These are phyloP conservation scores for Platygyra sinensis DNA, from an alignment of 64 coral and sea anemone genomes.

Conservation along the genomic window DNA sequence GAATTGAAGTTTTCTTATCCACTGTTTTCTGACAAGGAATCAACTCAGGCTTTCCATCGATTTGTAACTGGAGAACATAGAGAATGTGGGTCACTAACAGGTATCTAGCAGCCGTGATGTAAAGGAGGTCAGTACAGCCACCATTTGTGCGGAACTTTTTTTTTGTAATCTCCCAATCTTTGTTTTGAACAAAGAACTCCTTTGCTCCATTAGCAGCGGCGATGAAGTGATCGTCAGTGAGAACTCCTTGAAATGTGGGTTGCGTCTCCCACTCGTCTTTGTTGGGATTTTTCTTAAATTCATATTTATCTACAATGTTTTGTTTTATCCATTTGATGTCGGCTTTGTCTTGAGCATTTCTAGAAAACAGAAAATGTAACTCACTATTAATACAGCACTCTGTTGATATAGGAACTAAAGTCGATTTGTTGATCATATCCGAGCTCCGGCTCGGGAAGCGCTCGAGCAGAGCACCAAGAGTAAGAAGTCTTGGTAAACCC, in stretches of 20 bases:
- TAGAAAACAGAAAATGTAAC: too few relatives aligned
- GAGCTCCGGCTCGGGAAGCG: too few relatives aligned
- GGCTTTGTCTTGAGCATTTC: too few relatives aligned
- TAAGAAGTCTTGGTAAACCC: too few relatives aligned
- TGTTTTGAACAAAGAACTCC: conserved; percentile 47
- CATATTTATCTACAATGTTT: too few relatives aligned
- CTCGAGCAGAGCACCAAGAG: too few relatives aligned
- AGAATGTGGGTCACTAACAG: neutral
- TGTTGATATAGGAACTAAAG: too few relatives aligned
- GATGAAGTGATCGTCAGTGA: neutral
- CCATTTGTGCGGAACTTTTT: neutral
- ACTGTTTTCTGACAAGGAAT: neutral
- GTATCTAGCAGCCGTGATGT: neutral
- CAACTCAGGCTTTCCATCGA: neutral
- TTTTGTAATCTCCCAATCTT: conserved; percentile 51
- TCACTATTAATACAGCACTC: too few relatives aligned
- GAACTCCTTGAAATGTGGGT: conserved; percentile 2
- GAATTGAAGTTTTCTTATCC: neutral
- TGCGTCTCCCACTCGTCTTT: neutral
- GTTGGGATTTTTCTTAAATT: too few relatives aligned
- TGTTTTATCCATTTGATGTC: too few relatives aligned
- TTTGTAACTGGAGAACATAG: neutral
- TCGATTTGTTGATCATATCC: too few relatives aligned
- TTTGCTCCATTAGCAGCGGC: neutral
- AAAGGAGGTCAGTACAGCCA: neutral